These are phyloP conservation scores for Lacanobia wlatinum DNA, from an alignment of 2,888 invertebrate species.

Conservation along the genomic window DNA sequence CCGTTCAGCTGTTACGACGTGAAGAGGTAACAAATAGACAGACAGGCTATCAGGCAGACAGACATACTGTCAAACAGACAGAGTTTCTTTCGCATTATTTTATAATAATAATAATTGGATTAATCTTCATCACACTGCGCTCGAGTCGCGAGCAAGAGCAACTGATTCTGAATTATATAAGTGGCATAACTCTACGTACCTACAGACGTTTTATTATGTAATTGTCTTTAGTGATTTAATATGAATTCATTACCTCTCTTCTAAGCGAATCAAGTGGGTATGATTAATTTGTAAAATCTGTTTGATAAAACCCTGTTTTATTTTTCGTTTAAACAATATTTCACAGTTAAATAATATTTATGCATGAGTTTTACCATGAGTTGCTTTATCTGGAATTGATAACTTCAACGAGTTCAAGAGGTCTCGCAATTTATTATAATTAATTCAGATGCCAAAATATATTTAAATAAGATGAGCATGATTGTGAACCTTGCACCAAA, in stretches of 20 bases:
- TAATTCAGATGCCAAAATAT: background rate
- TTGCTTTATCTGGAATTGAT: background rate
- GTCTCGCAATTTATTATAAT: background rate
- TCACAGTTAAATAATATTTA: background rate
- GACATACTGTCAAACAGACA: no score
- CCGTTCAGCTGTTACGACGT: no score
- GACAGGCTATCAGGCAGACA: no score
- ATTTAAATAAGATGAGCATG: background rate
- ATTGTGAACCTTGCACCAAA: background rate
- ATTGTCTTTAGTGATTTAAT: conserved; percentile 17
- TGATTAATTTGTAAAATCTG: background rate
- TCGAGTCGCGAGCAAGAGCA: background rate
- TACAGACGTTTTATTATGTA: conserved; percentile 37
- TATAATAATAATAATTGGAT: no score
- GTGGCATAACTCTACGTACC: background rate
- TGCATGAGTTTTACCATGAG: background rate
- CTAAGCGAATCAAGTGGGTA: background rate
- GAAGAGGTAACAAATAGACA: no score
- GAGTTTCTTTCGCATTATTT: no score
- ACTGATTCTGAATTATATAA: conserved; percentile 46
- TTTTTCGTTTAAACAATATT: background rate
- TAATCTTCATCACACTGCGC: no score
- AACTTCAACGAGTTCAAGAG: background rate
- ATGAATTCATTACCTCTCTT: conserved; percentile 5
- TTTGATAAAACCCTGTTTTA: background rate